phyloP scores from a whole-genome alignment of 2,797 vertebrate species.

The Otolemur crassicaudatus region DNA sequence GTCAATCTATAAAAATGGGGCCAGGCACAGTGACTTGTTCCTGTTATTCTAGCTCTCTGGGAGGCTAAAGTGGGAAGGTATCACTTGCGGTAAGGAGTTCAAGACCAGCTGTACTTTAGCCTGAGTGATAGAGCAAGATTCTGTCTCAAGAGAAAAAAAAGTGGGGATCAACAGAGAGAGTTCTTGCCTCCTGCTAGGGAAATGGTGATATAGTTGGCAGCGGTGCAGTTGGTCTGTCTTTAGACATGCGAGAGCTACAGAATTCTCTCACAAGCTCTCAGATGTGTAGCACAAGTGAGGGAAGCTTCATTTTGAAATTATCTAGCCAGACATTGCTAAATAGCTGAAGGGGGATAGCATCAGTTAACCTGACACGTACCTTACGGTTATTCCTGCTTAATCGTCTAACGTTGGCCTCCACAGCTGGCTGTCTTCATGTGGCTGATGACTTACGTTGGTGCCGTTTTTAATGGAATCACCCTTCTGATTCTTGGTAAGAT shows the following conservation, averaged over 20 bases:
- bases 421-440: slow-evolving; percentile 96
- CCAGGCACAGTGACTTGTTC: neutral
- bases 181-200: neutral
- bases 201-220: neutral
- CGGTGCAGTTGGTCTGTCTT: neutral
- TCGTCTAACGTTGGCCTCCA: neutral
- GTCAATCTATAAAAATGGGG: neutral
- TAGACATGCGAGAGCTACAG: neutral
- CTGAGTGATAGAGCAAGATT: neutral
- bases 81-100: neutral
- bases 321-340: neutral
- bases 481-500: slow-evolving; percentile 95
- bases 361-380: neutral
- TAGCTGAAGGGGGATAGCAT: neutral
- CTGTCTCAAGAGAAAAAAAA: neutral
- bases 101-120: too few relatives aligned
- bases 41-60: neutral
- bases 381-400: slow-evolving; percentile 1
- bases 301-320: neutral
- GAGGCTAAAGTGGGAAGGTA: neutral
- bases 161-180: neutral
- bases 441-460: slow-evolving; percentile 95
- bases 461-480: slow-evolving; percentile 96
- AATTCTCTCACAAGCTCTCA: neutral
- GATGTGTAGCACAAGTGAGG: neutral